Evolutionary conservation across 1,140 invertebrate species (phyloP).

Genomic region (Lamellibrachia luymesi): DNA sequence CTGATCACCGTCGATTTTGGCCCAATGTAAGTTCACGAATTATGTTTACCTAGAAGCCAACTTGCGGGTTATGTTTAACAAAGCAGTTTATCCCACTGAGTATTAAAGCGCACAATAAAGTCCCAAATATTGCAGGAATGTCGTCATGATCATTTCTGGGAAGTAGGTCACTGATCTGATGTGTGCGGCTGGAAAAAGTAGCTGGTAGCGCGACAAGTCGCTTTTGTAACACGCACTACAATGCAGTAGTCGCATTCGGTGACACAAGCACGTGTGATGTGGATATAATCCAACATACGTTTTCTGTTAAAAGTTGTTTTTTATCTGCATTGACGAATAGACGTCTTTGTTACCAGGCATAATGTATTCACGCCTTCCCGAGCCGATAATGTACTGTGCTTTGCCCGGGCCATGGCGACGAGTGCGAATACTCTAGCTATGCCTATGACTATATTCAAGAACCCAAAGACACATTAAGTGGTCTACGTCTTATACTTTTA

Average conservation of each 20-base stretch:
- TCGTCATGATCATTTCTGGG: neutral
- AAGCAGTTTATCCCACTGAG: neutral
- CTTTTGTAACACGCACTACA: neutral
- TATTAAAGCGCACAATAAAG: neutral
- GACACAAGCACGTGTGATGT: neutral
- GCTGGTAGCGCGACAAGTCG: neutral
- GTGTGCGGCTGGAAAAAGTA: neutral
- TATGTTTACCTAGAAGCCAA: conserved; percentile 11
- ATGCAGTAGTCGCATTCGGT: neutral
- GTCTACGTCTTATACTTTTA: no score
- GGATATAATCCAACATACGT: neutral
- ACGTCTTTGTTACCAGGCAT: neutral
- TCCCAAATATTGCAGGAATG: neutral
- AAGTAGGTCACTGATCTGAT: neutral
- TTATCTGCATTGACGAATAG: neutral
- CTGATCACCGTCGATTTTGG: conserved; percentile 16
- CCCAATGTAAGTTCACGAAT: conserved; percentile 18
- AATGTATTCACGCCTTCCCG: neutral
- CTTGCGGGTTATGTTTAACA: neutral
- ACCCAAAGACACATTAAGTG: no score
- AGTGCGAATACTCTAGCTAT: no score
- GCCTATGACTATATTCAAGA: no score
- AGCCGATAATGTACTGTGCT: no score
- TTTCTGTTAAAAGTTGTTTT: neutral
- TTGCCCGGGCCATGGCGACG: no score